phyloP scores from a whole-genome alignment of 1,140 invertebrate genomes.

The Elymnias hypermnestra region DNA sequence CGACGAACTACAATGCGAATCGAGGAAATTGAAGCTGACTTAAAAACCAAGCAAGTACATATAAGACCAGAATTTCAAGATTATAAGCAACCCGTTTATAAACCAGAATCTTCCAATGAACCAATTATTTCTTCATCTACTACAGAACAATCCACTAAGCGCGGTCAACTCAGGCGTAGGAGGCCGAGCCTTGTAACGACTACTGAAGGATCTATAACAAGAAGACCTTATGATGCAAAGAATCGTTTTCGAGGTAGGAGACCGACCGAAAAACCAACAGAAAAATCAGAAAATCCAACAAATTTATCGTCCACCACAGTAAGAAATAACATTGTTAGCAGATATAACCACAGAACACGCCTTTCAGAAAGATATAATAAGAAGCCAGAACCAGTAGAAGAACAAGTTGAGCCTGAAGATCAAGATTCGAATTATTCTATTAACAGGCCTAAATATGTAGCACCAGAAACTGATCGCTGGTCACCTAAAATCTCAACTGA shows the following conservation, averaged over 20 bases:
- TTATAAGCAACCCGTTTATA: slow-evolving; percentile 60
- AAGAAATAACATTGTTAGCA: slow-evolving; percentile 33
- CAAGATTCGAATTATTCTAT: slow-evolving; percentile 70
- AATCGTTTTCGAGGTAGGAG: slow-evolving; percentile 62
- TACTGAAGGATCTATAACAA: slow-evolving; percentile 46
- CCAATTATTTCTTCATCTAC: slow-evolving; percentile 24
- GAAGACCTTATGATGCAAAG: slow-evolving; percentile 54
- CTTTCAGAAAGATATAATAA: slow-evolving; percentile 62
- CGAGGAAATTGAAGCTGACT: slow-evolving; percentile 72
- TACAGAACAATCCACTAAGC: slow-evolving; percentile 43
- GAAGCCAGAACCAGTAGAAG: slow-evolving; percentile 48
- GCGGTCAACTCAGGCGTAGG: slow-evolving; percentile 49
- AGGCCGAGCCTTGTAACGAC: slow-evolving; percentile 47
- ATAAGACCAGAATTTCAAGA: slow-evolving; percentile 51
- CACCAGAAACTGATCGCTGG: slow-evolving; percentile 78
- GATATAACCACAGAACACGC: slow-evolving; percentile 49
- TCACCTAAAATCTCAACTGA: slow-evolving; percentile 78
- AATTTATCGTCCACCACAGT: slow-evolving; percentile 41
- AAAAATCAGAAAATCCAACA: slow-evolving; percentile 47
- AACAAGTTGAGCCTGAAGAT: slow-evolving; percentile 55
- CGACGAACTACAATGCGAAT: slow-evolving; percentile 71
- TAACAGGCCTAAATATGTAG: slow-evolving; percentile 61
- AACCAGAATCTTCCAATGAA: slow-evolving; percentile 55
- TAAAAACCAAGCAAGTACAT: slow-evolving; percentile 69
- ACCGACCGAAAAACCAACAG: slow-evolving; percentile 61